A percentile compares a stretch with the other conserved stretches of the same genome.
Conservation (phyloP, 2,888 invertebrate species). For the Exocentrus adspersus region DNA sequence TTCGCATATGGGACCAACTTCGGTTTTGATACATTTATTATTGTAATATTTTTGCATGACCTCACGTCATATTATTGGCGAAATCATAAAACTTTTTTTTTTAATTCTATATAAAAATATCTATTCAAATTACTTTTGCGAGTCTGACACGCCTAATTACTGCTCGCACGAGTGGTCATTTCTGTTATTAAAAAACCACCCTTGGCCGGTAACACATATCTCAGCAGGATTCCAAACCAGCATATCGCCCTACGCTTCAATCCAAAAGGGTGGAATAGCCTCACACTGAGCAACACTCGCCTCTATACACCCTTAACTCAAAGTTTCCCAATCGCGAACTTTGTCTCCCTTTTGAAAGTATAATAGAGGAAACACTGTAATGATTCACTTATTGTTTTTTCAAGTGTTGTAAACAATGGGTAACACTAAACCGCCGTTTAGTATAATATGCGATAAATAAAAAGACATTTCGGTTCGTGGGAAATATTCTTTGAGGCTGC, state of each 20-base stretch:
- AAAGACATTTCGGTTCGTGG: conserved; percentile 56
- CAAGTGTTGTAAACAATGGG: conserved; percentile 62
- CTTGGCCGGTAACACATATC: conserved; percentile 43
- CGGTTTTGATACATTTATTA: conserved; percentile 11
- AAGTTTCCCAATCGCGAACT: neutral
- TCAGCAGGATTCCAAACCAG: conserved; percentile 47
- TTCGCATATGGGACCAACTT: neutral
- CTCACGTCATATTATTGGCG: too few relatives aligned
- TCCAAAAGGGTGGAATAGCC: conserved; percentile 33
- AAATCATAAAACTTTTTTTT: too few relatives aligned
- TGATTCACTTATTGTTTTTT: conserved; percentile 64
- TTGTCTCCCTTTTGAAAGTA: conserved; percentile 47
- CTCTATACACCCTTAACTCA: conserved; percentile 7
- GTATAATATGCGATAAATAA: conserved; percentile 52
- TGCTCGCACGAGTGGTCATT: conserved; percentile 28
- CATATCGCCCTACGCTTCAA: conserved; percentile 44
- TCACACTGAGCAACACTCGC: conserved; percentile 16
- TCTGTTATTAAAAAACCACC: conserved; percentile 29
- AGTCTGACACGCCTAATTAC: neutral
- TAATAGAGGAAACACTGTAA: conserved; percentile 62
- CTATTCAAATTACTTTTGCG: neutral
- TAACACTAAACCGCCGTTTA: conserved; percentile 63
- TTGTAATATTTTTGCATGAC: neutral
- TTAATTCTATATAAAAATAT: too few relatives aligned
- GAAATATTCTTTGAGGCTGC: conserved; percentile 52